These are phyloP conservation scores for Osmoderma eremita DNA, from an alignment of 2,888 invertebrate genomes.

Conservation along the genomic window DNA sequence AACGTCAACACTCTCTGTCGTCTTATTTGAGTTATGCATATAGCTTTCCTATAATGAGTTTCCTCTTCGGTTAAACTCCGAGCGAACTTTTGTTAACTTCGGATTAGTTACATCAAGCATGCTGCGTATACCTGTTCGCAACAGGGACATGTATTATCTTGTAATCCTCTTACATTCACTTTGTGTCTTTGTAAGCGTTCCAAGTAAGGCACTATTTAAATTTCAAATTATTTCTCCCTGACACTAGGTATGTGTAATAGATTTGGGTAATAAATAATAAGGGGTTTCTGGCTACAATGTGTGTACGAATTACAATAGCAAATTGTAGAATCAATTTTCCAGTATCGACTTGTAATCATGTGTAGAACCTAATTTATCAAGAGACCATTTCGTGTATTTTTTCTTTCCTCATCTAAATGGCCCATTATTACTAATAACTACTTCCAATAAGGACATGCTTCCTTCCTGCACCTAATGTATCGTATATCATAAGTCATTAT, in stretches of 20 bases:
- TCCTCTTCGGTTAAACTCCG: constrained; percentile 18
- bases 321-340: neutral
- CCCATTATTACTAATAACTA: neutral
- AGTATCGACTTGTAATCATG: neutral
- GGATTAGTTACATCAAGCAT: constrained; percentile 29
- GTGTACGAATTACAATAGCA: neutral
- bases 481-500: no score
- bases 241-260: neutral
- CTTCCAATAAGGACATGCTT: neutral
- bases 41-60: constrained; percentile 25
- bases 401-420: neutral
- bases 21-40: constrained; percentile 48
- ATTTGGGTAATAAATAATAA: constrained; percentile 21
- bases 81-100: constrained; percentile 31
- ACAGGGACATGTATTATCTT: constrained; percentile 19
- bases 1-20: constrained; percentile 48
- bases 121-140: constrained; percentile 23
- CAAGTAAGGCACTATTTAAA: constrained; percentile 7
- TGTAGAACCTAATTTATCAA: no score
- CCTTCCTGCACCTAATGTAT: no score
- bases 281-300: neutral
- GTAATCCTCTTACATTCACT: constrained; percentile 28
- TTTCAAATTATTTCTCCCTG: constrained; percentile 4
- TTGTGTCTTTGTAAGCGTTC: constrained; percentile 9
- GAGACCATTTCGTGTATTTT: no score